phyloP scores from a whole-genome alignment of 2,113 vertebrate species.

The Channa maculata region DNA sequence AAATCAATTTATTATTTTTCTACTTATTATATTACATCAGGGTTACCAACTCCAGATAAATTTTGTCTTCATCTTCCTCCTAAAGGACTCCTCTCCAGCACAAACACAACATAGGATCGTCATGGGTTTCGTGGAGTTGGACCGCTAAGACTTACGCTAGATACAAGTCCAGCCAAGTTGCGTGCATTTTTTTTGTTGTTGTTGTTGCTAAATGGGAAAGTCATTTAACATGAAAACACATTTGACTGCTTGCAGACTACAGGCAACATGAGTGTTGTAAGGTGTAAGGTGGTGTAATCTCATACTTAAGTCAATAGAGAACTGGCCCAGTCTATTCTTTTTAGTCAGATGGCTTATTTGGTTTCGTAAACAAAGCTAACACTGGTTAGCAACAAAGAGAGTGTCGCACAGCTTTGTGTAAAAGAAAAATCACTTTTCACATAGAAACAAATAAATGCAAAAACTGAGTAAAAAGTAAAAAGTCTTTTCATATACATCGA shows the following conservation, averaged over 20 bases:
- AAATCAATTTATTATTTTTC: background rate
- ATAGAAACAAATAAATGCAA: background rate
- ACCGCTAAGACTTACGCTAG: background rate
- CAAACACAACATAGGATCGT: slow-evolving; percentile 3
- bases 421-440: background rate
- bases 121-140: background rate
- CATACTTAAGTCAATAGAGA: background rate
- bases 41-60: background rate
- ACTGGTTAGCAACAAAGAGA: no score
- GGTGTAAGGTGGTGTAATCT: background rate
- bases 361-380: background rate
- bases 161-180: background rate
- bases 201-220: no score
- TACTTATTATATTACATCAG: background rate
- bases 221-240: background rate
- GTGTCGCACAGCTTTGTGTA: background rate
- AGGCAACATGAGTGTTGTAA: background rate
- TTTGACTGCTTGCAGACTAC: background rate
- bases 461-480: background rate
- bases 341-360: background rate
- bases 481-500: no score
- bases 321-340: background rate
- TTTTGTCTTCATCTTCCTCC: slow-evolving; percentile 1
- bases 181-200: no score
- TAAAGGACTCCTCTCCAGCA: slow-evolving; percentile 25